Percentiles rank a stretch among this genome's conserved stretches.
phyloP scores from a whole-genome alignment of 2,113 vertebrate genomes.

The Tragelaphus scriptus region DNA sequence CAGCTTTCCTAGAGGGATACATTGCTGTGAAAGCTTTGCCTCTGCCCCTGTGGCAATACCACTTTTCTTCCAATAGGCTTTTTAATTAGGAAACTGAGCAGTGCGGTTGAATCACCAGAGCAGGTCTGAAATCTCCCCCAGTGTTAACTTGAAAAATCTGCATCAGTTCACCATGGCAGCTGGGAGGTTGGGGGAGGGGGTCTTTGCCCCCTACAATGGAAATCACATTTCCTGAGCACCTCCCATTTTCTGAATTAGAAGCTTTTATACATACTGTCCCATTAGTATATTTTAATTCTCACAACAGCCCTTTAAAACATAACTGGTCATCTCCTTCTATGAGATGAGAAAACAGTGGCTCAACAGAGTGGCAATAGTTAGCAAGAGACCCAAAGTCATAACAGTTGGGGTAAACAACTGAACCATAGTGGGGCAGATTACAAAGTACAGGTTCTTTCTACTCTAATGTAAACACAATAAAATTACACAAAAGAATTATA shows the following conservation, averaged over 20 bases:
- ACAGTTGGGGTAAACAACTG: neutral
- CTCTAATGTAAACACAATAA: neutral
- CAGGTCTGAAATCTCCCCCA: neutral
- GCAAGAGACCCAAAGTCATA: neutral
- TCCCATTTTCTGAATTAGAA: neutral
- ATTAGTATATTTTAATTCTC: neutral
- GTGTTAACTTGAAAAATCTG: neutral
- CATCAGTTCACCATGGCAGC: neutral
- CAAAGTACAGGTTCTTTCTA: neutral
- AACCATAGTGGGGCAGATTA: neutral
- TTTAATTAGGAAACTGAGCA: slow-evolving; percentile 27
- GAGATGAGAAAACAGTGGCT: neutral
- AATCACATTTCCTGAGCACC: neutral
- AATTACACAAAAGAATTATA: neutral
- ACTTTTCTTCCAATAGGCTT: neutral
- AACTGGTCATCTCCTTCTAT: neutral
- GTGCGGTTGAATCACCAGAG: neutral
- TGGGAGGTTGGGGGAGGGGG: neutral
- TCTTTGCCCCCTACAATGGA: neutral
- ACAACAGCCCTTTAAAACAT: neutral
- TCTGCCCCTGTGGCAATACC: neutral
- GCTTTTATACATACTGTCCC: neutral
- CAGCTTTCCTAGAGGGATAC: neutral
- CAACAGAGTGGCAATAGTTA: neutral
- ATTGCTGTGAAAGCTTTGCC: neutral